Percentiles rank a stretch among this genome's conserved stretches.
Conservation (phyloP, 2,888 invertebrate species). For the Orthosia cruda region DNA sequence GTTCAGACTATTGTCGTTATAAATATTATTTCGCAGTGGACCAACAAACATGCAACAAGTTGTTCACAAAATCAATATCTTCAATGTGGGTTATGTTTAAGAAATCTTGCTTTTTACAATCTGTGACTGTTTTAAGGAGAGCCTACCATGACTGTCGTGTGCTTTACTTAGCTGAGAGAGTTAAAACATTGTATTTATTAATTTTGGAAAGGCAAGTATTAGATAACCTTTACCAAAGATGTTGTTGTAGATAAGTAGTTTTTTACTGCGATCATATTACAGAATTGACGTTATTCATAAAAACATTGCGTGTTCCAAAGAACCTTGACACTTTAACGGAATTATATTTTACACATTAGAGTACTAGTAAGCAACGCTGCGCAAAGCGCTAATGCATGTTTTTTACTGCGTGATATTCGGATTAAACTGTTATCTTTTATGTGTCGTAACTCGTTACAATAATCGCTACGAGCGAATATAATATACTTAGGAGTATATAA, state of each 20-base stretch:
- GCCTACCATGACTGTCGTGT: background rate
- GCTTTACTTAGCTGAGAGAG: slow-evolving; percentile 3
- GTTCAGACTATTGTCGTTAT: slow-evolving; percentile 29
- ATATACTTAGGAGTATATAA: too few relatives aligned
- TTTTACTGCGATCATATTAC: slow-evolving; percentile 47
- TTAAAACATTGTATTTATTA: slow-evolving; percentile 4
- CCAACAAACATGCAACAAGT: slow-evolving; percentile 88
- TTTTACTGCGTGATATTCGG: slow-evolving; percentile 87
- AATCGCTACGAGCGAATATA: slow-evolving; percentile 78
- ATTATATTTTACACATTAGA: slow-evolving; percentile 77
- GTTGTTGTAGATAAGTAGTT: slow-evolving; percentile 13
- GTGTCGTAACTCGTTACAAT: slow-evolving; percentile 85
- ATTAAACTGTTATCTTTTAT: slow-evolving; percentile 88
- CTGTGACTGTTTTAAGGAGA: slow-evolving; percentile 2
- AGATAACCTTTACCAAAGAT: slow-evolving; percentile 39
- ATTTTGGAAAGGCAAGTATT: slow-evolving; percentile 9
- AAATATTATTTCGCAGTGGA: slow-evolving; percentile 62
- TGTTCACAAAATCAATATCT: slow-evolving; percentile 74
- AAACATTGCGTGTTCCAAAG: slow-evolving; percentile 73
- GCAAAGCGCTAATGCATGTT: slow-evolving; percentile 87
- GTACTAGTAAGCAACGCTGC: slow-evolving; percentile 73
- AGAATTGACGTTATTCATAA: slow-evolving; percentile 60
- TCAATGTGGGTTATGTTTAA: slow-evolving; percentile 36
- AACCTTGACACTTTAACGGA: slow-evolving; percentile 80
- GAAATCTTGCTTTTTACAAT: slow-evolving; percentile 10